Evolutionary conservation across 2,888 invertebrate species (phyloP), one percentile per base, ranked within the genome.

Genomic region (Pristionchus fissidentatus): DNA sequence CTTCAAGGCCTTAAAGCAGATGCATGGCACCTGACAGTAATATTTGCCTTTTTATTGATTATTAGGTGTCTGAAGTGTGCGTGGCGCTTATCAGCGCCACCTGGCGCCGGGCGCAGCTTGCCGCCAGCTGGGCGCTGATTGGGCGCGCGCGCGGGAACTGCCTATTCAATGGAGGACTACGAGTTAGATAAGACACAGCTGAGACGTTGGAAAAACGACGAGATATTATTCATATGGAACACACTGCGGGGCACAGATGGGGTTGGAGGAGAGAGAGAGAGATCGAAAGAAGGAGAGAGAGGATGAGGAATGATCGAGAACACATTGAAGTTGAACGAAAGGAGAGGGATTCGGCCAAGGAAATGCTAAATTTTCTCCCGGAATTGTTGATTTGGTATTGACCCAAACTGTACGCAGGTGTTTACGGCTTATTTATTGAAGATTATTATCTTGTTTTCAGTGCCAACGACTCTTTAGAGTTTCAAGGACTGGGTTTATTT

Each of bases 211-310:
- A n/a, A 32, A 38, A 66, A 66, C 66, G 66, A 41, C 19, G 38
- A 26, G 29, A 66, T 66, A 66, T 66, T 66, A 66, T 66, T 66
- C 66, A 66, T 66, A 66, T 66, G 22, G 38, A 66, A 35, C 22
- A 22, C 3, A 8, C 22, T 22, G 66, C 15, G 35, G 66, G 66
- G 19, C 22, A 22, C 22, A 38, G 41, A 38, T 38, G 29, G 57
- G 57, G 29, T 29, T n/a, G 57, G 22, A 26, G 57, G 57, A 55
- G 55, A n/a, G 55, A 35, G 38, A 62, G 55, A 22, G 32, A 32
- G 38, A 66, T 66, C n/a, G n/a, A n/a, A n/a, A n/a, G 66, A 32
- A 38, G 32, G n/a, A 66, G 3, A 8, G 66, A 19, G 3, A 19
- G 32, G 35, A 38, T 22, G 41, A 66, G 15, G 57, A 57, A 29